Conservation (phyloP, 2,888 invertebrate genomes). For the Arctia plantaginis region DNA sequence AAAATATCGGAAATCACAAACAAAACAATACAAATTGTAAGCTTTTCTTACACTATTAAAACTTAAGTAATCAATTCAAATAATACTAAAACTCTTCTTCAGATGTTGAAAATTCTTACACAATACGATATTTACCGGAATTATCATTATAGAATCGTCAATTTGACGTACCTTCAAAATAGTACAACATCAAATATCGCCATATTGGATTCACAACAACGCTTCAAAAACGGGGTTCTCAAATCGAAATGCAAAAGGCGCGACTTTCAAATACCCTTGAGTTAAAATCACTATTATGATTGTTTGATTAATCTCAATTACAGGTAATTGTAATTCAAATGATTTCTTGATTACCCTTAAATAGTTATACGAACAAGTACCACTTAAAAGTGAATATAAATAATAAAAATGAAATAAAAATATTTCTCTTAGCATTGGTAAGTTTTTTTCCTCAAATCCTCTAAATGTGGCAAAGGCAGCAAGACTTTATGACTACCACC, state of each 20-base stretch:
- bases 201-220: slow-evolving; percentile 91
- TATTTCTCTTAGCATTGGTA: neutral
- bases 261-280: slow-evolving; percentile 63
- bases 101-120: slow-evolving; percentile 61
- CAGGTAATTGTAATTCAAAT: neutral
- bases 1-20: slow-evolving; percentile 84
- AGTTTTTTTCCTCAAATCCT: neutral
- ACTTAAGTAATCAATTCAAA: slow-evolving; percentile 57
- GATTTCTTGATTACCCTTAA: neutral
- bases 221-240: slow-evolving; percentile 87
- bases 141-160: slow-evolving; percentile 84
- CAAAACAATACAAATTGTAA: slow-evolving; percentile 84
- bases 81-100: slow-evolving; percentile 55
- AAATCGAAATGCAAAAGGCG: slow-evolving; percentile 71
- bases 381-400: neutral
- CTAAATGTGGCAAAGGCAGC: neutral
- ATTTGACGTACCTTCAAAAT: slow-evolving; percentile 87
- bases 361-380: neutral
- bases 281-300: neutral
- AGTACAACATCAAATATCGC: slow-evolving; percentile 87
- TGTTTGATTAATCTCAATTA: neutral
- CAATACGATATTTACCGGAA: slow-evolving; percentile 79
- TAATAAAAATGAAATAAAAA: neutral
- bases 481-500: neutral
- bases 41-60: slow-evolving; percentile 73